These are phyloP conservation scores for Rostratula benghalensis DNA, from an alignment of 2,113 vertebrate genomes.

Conservation along the genomic window DNA sequence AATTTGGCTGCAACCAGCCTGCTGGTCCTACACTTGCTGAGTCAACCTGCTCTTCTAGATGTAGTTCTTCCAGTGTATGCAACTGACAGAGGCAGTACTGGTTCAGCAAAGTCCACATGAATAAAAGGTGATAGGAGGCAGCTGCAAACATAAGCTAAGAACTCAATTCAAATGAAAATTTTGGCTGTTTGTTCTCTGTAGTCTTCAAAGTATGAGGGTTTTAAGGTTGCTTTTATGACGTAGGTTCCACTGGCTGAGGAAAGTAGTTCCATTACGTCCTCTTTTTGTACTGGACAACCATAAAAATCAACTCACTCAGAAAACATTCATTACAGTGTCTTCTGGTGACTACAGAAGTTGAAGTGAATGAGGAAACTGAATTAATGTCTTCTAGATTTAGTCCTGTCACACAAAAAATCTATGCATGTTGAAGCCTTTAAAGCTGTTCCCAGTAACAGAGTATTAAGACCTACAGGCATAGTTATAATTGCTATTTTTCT, in stretches of 20 bases:
- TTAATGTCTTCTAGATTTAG: background rate
- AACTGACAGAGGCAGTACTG: background rate
- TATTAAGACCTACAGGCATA: background rate
- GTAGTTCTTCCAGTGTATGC: background rate
- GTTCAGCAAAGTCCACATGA: constrained; percentile 13
- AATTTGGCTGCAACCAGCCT: constrained; percentile 1
- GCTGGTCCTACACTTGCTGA: constrained; percentile 9
- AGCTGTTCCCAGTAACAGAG: background rate
- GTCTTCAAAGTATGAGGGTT: background rate
- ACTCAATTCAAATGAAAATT: background rate
- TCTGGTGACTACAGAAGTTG: background rate
- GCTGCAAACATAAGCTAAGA: background rate
- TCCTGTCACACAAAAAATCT: background rate
- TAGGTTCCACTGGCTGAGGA: background rate
- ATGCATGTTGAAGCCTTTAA: background rate
- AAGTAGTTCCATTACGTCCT: background rate
- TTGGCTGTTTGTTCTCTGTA: background rate
- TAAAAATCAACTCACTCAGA: background rate
- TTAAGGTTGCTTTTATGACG: background rate
- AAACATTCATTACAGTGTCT: background rate
- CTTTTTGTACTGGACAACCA: background rate
- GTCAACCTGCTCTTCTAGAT: background rate
- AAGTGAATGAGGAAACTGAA: background rate
- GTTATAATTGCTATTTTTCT: background rate
- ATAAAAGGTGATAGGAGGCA: background rate